These are phyloP conservation scores for Centropus bengalensis DNA, from an alignment of 2,113 vertebrate species.

Conservation along the genomic window DNA sequence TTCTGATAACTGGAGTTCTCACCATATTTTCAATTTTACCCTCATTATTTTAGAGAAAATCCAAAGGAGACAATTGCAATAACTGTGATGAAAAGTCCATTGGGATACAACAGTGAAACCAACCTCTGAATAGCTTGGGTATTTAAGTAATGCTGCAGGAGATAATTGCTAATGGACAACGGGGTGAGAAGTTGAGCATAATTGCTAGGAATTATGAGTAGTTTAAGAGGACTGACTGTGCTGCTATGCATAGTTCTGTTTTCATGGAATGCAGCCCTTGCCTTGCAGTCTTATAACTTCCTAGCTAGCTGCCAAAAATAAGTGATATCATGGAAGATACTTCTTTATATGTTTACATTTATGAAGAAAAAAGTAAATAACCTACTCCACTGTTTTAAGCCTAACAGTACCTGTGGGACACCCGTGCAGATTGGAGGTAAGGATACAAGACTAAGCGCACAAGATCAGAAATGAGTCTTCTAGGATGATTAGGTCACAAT, in stretches of 20 bases:
- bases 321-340: not conserved
- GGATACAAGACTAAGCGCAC: not conserved
- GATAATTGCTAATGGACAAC: not conserved
- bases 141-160: constrained; percentile 3
- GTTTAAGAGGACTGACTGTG: not conserved
- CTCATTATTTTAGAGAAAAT: constrained; percentile 32
- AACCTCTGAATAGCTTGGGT: not conserved
- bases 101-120: not conserved
- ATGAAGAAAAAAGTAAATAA: not conserved
- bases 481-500: not conserved
- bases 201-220: not conserved
- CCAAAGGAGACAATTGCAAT: not conserved
- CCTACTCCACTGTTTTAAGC: not conserved
- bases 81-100: constrained; percentile 7
- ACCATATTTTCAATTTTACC: not conserved
- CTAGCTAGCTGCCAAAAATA: not conserved
- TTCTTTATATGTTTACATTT: not conserved
- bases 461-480: not conserved
- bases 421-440: not conserved
- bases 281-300: not conserved
- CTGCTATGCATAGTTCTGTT: not conserved
- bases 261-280: not conserved
- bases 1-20: not conserved
- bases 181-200: not conserved
- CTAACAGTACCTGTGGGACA: not conserved